Conservation (phyloP, 2,888 invertebrate genomes). For the Agrochola lychnidis region DNA sequence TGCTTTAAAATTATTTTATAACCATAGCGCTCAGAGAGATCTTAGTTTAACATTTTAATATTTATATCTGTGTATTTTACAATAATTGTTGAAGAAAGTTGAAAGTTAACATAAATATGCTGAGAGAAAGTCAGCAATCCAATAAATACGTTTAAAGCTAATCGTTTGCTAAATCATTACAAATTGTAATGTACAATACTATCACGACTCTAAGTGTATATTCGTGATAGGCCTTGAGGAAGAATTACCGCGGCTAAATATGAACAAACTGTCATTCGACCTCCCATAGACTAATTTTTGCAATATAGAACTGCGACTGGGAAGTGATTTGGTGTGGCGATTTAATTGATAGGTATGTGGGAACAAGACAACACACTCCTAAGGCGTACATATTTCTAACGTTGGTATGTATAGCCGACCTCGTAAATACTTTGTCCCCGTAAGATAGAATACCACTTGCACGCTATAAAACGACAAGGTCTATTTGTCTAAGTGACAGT, state of each 20-base stretch:
- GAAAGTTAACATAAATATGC: conserved; percentile 60
- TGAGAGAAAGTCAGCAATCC: conserved; percentile 54
- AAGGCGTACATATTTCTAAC: not conserved
- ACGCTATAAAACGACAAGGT: not conserved
- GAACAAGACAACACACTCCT: not conserved
- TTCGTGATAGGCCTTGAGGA: conserved; percentile 7
- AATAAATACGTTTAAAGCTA: conserved; percentile 39
- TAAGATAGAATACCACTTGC: not conserved
- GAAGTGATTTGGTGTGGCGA: conserved; percentile 2
- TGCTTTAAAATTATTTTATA: not conserved
- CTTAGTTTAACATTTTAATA: conserved; percentile 44
- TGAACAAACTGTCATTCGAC: conserved; percentile 16
- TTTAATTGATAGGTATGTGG: conserved; percentile 7
- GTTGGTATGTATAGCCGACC: not conserved
- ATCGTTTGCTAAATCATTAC: conserved; percentile 39
- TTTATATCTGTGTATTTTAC: conserved; percentile 47
- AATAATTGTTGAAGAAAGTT: conserved; percentile 61
- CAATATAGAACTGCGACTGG: too few relatives aligned
- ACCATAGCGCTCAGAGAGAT: conserved; percentile 20
- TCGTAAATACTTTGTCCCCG: not conserved
- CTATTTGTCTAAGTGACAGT: not conserved
- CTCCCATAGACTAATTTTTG: not conserved
- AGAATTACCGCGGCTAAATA: conserved; percentile 13
- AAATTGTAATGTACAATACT: conserved; percentile 29
- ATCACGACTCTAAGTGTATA: not conserved